Evolutionary conservation across 2,113 vertebrate genomes (phyloP).

Genomic region (Poeciliopsis retropinna): DNA sequence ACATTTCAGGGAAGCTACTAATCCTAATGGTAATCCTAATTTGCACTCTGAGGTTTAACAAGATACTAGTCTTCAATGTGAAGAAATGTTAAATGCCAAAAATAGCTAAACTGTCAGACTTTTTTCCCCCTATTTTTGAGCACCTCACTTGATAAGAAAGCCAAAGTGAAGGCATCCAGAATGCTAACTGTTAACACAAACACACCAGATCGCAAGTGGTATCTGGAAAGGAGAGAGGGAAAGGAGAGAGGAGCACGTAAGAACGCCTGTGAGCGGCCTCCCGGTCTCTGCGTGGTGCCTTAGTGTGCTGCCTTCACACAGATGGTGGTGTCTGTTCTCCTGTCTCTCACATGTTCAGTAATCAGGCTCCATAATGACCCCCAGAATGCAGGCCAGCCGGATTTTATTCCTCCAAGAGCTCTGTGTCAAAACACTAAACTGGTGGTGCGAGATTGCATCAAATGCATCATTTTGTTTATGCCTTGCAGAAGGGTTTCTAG

Average conservation of each 20-base stretch:
- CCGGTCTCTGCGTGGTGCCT: conserved; percentile 30
- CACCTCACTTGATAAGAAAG: neutral
- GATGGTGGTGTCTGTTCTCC: conserved; percentile 17
- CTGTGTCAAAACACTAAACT: conserved; percentile 16
- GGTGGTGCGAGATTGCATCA: conserved; percentile 19
- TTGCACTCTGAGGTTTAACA: conserved; percentile 48
- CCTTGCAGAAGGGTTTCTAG: conserved; percentile 3
- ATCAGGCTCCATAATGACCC: conserved; percentile 27
- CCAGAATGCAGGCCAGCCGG: conserved; percentile 20
- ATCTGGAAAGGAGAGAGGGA: conserved; percentile 5
- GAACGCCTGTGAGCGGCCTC: conserved; percentile 16
- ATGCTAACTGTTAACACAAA: conserved; percentile 14
- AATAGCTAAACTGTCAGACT: conserved; percentile 19
- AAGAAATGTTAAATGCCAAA: conserved; percentile 25
- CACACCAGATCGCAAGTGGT: neutral
- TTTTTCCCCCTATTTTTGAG: neutral
- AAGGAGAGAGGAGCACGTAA: neutral
- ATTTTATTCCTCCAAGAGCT: conserved; percentile 8
- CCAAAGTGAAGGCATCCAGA: conserved; percentile 14
- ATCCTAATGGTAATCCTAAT: conserved; percentile 65
- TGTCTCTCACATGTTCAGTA: conserved; percentile 43
- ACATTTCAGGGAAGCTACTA: conserved; percentile 44
- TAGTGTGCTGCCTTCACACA: conserved; percentile 27
- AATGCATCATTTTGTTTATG: conserved; percentile 29
- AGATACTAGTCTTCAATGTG: conserved; percentile 11